A percentile compares a stretch with the other conserved stretches of the same genome.
Evolutionary conservation across 2,888 invertebrate species (phyloP).

Genomic region (Mylabris sibirica): DNA sequence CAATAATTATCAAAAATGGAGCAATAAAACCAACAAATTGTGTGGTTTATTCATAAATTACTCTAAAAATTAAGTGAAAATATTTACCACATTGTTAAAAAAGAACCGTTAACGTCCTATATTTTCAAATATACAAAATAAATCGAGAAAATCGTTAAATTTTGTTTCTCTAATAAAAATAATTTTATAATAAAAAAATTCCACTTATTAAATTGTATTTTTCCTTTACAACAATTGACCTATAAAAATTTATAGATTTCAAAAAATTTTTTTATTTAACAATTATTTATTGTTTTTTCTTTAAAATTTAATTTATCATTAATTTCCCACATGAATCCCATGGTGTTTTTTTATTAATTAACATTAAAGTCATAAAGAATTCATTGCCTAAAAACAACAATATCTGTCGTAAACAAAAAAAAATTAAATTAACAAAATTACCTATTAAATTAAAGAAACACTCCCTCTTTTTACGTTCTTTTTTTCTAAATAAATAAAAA

Average conservation of each 20-base stretch:
- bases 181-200: background rate
- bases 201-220: background rate
- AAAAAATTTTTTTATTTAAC: background rate
- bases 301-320: constrained; percentile 14
- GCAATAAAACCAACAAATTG: no score
- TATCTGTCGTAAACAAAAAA: background rate
- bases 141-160: background rate
- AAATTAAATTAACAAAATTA: constrained; percentile 13
- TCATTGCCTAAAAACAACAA: constrained; percentile 12
- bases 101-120: background rate
- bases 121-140: background rate
- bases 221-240: background rate
- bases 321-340: constrained; percentile 44
- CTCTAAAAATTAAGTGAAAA: background rate
- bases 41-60: background rate
- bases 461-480: background rate
- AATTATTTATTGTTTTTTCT: background rate
- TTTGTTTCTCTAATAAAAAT: background rate
- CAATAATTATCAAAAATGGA: no score
- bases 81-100: background rate
- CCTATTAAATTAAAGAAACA: constrained; percentile 5
- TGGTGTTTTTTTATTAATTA: constrained; percentile 23
- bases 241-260: background rate
- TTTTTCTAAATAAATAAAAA: constrained; percentile 1
- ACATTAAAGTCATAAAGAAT: background rate